Evolutionary conservation across 2,113 vertebrate genomes (phyloP).

Genomic region (Picathartes gymnocephalus): DNA sequence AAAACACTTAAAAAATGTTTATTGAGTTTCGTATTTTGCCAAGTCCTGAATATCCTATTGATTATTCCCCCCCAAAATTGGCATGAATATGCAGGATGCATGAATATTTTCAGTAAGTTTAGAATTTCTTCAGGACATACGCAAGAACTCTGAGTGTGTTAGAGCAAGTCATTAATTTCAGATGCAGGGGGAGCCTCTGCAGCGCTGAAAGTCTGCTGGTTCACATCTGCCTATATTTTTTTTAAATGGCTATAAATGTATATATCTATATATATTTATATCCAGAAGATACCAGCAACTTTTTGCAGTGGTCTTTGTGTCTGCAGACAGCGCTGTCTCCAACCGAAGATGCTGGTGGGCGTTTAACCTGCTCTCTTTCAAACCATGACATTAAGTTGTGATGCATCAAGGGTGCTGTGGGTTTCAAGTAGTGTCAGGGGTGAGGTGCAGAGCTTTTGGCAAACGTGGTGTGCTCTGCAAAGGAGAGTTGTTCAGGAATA

Average conservation of each 20-base stretch:
- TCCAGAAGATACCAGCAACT: not conserved
- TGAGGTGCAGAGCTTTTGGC: not conserved
- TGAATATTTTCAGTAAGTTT: not conserved
- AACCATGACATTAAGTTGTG: too few species aligned
- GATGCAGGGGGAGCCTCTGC: not conserved
- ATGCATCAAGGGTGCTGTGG: fast-evolving
- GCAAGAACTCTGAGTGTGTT: not conserved
- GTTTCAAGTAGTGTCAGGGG: not conserved
- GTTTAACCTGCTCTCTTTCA: too few species aligned
- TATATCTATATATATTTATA: not conserved
- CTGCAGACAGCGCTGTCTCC: not conserved
- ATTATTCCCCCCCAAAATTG: not conserved
- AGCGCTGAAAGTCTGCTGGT: not conserved
- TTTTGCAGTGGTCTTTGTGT: not conserved
- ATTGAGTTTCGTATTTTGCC: not conserved
- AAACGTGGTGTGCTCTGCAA: fast-evolving
- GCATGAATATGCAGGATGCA: not conserved
- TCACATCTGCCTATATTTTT: not conserved
- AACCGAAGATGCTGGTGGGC: not conserved
- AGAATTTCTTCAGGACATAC: not conserved
- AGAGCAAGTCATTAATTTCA: not conserved
- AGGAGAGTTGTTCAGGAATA: not conserved
- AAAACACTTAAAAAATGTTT: not conserved
- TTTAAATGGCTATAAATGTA: not conserved
- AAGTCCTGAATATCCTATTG: not conserved